Evolutionary conservation across 2,888 invertebrate genomes (phyloP).

Genomic region (Lottia gigantea): DNA sequence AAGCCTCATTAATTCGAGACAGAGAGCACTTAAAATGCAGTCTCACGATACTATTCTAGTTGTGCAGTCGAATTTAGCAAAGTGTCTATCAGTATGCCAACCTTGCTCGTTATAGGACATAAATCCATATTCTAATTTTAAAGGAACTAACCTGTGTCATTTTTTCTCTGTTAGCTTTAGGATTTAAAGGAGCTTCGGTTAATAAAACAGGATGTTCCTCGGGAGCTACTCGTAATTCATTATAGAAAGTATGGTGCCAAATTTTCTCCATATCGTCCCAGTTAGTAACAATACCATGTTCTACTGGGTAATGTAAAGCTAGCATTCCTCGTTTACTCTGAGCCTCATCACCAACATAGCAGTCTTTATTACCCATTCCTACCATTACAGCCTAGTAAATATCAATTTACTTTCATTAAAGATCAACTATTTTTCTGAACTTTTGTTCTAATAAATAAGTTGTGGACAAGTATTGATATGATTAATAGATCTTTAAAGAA

Average conservation of each 20-base stretch:
- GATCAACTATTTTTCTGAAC: too few relatives aligned
- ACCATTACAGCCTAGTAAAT: conserved; percentile 77
- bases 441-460: too few relatives aligned
- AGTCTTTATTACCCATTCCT: conserved; percentile 85
- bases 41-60: too few relatives aligned
- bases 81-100: too few relatives aligned
- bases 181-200: conserved; percentile 89
- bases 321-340: conserved; percentile 62
- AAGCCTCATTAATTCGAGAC: too few relatives aligned
- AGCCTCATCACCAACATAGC: conserved; percentile 59
- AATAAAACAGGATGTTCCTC: conserved; percentile 88
- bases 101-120: too few relatives aligned
- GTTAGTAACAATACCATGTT: conserved; percentile 61
- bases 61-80: too few relatives aligned
- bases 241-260: conserved; percentile 64
- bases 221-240: conserved; percentile 69
- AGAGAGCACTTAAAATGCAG: too few relatives aligned
- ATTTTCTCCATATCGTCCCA: conserved; percentile 66
- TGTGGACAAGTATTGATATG: too few relatives aligned
- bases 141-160: conserved; percentile 74
- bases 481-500: too few relatives aligned
- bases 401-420: too few relatives aligned
- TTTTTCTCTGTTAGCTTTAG: conserved; percentile 89
- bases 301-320: conserved; percentile 58
- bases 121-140: not conserved